A percentile compares a stretch with the other conserved stretches of the same genome.
These are phyloP conservation scores for Etia nguti DNA, from an alignment of 2,113 vertebrate genomes.

Conservation along the genomic window DNA sequence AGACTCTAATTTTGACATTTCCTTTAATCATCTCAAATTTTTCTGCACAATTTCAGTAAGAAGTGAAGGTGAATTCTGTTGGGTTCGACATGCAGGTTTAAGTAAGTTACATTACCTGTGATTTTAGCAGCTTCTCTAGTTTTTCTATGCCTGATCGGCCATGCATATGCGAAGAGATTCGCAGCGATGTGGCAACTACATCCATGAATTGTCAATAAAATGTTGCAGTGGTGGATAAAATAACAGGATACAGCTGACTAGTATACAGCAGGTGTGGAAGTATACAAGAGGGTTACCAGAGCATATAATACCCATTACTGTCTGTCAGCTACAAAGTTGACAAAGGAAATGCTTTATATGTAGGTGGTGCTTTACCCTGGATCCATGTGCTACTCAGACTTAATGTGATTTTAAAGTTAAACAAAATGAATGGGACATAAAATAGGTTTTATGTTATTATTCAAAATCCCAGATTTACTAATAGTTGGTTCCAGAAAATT, in stretches of 20 bases:
- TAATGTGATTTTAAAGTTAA: not conserved
- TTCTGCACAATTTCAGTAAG: too few relatives aligned
- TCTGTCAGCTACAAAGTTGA: not conserved
- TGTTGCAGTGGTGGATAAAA: not conserved
- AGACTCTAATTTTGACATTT: not conserved
- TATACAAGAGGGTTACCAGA: not conserved
- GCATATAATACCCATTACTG: not conserved
- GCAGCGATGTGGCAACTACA: not conserved
- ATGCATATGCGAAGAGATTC: rapidly evolving
- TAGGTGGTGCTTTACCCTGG: not conserved
- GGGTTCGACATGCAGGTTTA: not conserved
- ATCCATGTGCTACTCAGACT: not conserved
- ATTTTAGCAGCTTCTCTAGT: not conserved
- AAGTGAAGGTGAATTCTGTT: not conserved
- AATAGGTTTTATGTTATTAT: not conserved
- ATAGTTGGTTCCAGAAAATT: not conserved
- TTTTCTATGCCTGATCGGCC: not conserved
- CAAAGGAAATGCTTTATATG: not conserved
- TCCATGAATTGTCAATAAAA: not conserved
- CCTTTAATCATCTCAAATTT: not conserved
- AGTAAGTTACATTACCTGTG: not conserved
- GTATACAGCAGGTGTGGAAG: not conserved
- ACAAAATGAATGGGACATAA: not conserved
- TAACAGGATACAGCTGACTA: not conserved
- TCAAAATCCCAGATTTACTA: not conserved